Evolutionary conservation across 1,140 invertebrate species (phyloP).

Genomic region (Phymastichus coffea): DNA sequence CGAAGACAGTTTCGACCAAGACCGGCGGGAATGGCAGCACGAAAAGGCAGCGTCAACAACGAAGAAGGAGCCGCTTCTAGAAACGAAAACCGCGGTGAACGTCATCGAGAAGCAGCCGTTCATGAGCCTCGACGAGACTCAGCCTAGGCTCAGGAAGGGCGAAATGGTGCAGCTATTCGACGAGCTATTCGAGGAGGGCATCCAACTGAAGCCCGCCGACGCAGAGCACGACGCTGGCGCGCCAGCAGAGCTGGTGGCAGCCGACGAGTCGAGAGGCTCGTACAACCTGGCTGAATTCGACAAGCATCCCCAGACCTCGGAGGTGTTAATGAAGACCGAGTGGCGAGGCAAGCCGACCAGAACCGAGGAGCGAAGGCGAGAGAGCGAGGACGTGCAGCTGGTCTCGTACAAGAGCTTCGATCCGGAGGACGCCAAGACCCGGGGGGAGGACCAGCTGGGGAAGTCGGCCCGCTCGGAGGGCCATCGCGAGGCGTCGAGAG

Average conservation of each 20-base stretch:
- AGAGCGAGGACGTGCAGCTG: not conserved
- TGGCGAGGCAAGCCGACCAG: not conserved
- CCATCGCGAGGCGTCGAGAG: too few species aligned
- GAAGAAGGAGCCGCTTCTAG: slow-evolving; percentile 1
- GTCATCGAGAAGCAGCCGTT: slow-evolving; percentile 20
- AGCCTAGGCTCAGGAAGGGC: slow-evolving; percentile 9
- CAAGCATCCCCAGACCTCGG: not conserved
- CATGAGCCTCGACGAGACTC: slow-evolving; percentile 1
- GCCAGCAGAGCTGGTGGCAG: not conserved
- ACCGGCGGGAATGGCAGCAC: not conserved
- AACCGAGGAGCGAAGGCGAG: not conserved
- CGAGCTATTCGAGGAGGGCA: slow-evolving; percentile 11
- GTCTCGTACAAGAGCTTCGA: slow-evolving; percentile 17
- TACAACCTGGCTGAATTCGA: slow-evolving; percentile 7
- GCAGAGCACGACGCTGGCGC: not conserved
- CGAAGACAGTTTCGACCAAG: slow-evolving; percentile 16
- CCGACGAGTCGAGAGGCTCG: not conserved
- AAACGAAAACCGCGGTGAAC: slow-evolving; percentile 21
- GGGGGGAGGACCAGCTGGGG: too few species aligned
- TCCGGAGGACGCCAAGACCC: slow-evolving; percentile 11
- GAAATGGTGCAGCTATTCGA: slow-evolving; percentile 11
- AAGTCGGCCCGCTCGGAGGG: too few species aligned
- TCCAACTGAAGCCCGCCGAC: not conserved
- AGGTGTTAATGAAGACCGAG: slow-evolving; percentile 16
- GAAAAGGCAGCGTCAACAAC: not conserved